Conservation (phyloP, 2,888 invertebrate species). For the Empis stercorea region DNA sequence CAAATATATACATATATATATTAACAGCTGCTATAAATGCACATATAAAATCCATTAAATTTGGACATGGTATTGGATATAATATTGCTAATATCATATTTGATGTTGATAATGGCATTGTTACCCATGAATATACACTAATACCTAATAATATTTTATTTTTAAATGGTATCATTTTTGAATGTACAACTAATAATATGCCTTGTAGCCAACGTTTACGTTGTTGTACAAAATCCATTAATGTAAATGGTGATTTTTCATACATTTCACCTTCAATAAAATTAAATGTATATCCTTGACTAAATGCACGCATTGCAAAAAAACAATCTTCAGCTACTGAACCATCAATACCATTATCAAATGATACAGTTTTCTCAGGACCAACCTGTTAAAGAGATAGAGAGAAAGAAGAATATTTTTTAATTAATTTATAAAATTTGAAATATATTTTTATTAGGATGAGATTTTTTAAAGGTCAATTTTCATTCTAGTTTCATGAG, state of each 20-base stretch:
- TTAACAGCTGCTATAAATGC: constrained; percentile 88
- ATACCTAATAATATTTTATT: constrained; percentile 72
- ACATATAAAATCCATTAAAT: constrained; percentile 70
- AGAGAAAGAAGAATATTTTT: no score
- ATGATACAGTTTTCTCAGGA: constrained; percentile 84
- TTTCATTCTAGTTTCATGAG: no score
- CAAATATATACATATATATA: constrained; percentile 96
- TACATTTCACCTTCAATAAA: constrained; percentile 98
- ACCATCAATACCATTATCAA: constrained; percentile 92
- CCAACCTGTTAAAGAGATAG: no score
- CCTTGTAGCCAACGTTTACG: constrained; percentile 93
- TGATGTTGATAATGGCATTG: constrained; percentile 82
- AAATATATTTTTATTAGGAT: no score
- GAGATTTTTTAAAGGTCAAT: no score
- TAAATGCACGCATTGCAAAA: constrained; percentile 91
- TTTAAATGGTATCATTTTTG: constrained; percentile 63
- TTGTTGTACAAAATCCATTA: constrained; percentile 92
- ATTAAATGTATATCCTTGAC: constrained; percentile 81
- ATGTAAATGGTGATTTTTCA: constrained; percentile 92
- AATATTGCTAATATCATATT: constrained; percentile 73
- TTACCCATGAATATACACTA: constrained; percentile 93
- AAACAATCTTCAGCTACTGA: constrained; percentile 97
- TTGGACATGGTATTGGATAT: constrained; percentile 79
- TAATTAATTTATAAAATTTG: no score
- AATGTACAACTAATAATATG: constrained; percentile 77